Evolutionary conservation across 2,797 vertebrate genomes (phyloP), one percentile per base, ranked within the genome.

Genomic region (Antrozous pallidus): DNA sequence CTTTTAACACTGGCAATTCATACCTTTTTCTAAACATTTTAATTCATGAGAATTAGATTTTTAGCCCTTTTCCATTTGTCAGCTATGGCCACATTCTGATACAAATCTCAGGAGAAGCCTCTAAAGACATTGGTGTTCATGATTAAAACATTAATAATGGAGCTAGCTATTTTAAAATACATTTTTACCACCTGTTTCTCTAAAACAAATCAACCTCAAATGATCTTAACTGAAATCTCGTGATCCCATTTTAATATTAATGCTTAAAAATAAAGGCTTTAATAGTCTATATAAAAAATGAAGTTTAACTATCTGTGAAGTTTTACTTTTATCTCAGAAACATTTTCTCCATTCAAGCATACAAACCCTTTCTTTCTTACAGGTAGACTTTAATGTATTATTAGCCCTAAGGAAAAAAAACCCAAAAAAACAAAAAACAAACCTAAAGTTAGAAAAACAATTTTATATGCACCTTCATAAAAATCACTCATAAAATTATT

Each of bases 251-350:
- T 93, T 78, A 88, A 93, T 49, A 90, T 88, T 79, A 92, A 84
- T 84, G 24, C 42, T 82, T 88, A 61, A 94, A 93, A 94, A 77
- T 88, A 86, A 90, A 58, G 12, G 1, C 7, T 87, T 95, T 90
- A 91, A 82, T 94, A 92, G 91, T 96, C 94, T 79, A 93, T 81
- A 61, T 28, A 33, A 86, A 67, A 89, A 87, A 92, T 70, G 31
- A 91, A 82, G 1, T 42, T 63, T 63, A 65, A 20, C 5, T 91
- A 2, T 42, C 70, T 79, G 58, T 88, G 65, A 90, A 88, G 36
- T 81, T 88, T 33, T 75, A 75, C 92, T 85, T 91, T 91, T 67
- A 47, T 45, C 17, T 88, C 54, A 70, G 54, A 88, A 94, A 93
- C 77, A 58, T n/a, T 67, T 2, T 69, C 45, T 91, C 36, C 42